phyloP scores from a whole-genome alignment of 2,113 vertebrate species.

The Megaceryle torquata region DNA sequence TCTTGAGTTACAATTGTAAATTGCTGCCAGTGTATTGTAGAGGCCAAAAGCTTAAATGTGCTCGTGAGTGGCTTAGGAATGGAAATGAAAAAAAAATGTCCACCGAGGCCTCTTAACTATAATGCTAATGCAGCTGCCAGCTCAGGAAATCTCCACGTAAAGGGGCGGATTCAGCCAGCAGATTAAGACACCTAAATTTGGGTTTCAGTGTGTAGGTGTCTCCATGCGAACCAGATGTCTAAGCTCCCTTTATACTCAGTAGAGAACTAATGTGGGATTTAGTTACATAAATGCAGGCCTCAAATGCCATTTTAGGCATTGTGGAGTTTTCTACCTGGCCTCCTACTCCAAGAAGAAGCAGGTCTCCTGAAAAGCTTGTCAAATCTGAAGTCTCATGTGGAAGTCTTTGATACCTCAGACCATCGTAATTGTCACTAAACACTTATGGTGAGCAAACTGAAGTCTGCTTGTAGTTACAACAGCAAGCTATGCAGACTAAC shows the following conservation, averaged over 20 bases:
- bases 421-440: background rate
- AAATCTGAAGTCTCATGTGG: background rate
- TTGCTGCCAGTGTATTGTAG: background rate
- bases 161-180: background rate
- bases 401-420: background rate
- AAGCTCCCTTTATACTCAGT: background rate
- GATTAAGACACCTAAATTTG: slow-evolving; percentile 49
- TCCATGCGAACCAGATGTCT: slow-evolving; percentile 57
- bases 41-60: background rate
- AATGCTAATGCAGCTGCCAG: slow-evolving; percentile 28
- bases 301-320: background rate
- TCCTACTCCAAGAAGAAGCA: background rate
- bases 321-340: background rate
- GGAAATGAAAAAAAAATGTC: background rate
- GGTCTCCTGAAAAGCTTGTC: background rate
- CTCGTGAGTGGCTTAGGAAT: slow-evolving; percentile 5
- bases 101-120: background rate
- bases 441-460: background rate
- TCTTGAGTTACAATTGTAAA: background rate
- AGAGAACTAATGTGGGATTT: slow-evolving; percentile 3
- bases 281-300: slow-evolving; percentile 11
- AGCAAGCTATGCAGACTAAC: background rate
- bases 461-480: background rate
- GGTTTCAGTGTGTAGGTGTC: slow-evolving; percentile 38
- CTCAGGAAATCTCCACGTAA: slow-evolving; percentile 24